Evolutionary conservation across 2,888 invertebrate genomes (phyloP), one percentile per base, ranked within the genome.

Genomic region (Miltochrista miniata): DNA sequence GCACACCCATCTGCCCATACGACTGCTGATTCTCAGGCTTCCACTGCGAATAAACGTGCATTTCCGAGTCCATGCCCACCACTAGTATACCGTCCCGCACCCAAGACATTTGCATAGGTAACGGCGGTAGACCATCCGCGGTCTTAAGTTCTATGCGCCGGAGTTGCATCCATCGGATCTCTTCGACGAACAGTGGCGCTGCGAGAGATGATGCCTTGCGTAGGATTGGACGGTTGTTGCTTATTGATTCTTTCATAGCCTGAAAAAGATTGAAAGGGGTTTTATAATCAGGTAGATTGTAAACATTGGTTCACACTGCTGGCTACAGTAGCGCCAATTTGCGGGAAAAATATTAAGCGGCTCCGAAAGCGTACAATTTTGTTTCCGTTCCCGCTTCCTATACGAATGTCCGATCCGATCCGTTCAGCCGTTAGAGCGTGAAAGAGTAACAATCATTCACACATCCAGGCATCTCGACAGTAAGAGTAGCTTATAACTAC

Each of bases 21-120:
- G 75, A 53, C 41, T 83, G 85, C 1, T 78, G 83, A 52, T 87
- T 78, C 56, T 95, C 94, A 0, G 97, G 96, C 74, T 96, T 96
- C 99, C 99, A 99, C 76, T 99, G 99, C 0, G 98, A 98, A 81
- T 99, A 99, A 0, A 99, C 98, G 75, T 99, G 98, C 98, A 99
- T 99, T 83, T 99, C 99, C 2, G 98, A 99, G 81, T 99, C 98
- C 99, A 99, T 99, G 1, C 99, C 99, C 1, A 99, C 98, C 0
- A 99, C 98, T 1, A 99, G 90, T 61, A 99, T 98, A 0, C 99
- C 99, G 76, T 99, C 99, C 18, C 99, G 93, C 0, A 99, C 98
- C 99, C 99, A 99, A 1, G 98, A 98, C 70, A 99, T 96, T 81
- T 99, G 98, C 97, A 99, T 99, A 0, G 99, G 99, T 42, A 99